Percentiles rank a stretch among this genome's conserved stretches.
Evolutionary conservation across 2,113 vertebrate species (phyloP).

Genomic region (Buteo buteo): DNA sequence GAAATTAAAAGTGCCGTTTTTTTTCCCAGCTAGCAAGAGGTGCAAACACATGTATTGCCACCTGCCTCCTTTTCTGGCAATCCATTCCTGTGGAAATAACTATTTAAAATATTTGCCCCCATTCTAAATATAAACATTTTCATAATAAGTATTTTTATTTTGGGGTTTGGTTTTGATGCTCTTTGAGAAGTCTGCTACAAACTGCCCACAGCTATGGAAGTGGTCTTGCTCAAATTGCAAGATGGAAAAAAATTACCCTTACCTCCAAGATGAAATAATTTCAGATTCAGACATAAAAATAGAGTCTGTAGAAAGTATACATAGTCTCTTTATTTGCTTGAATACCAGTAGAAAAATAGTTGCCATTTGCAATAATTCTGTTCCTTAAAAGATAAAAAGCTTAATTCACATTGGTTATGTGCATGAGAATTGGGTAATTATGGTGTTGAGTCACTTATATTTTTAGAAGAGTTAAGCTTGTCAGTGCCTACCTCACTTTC

Average conservation of each 20-base stretch:
- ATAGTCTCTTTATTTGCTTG: not conserved
- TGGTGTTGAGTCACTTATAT: not conserved
- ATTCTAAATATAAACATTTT: not conserved
- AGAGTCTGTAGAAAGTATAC: not conserved
- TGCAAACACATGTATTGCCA: not conserved
- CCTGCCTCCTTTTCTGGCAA: not conserved
- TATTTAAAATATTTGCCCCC: not conserved
- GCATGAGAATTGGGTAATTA: not conserved
- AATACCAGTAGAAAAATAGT: not conserved
- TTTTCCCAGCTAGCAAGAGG: not conserved
- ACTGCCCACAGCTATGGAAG: not conserved
- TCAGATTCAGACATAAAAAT: not conserved
- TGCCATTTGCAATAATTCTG: not conserved
- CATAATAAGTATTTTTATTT: not conserved
- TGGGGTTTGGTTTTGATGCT: not conserved
- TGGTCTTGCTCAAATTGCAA: not conserved
- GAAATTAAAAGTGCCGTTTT: not conserved
- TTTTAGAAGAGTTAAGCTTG: not conserved
- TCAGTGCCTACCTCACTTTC: not conserved
- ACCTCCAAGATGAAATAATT: not conserved
- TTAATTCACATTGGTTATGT: not conserved
- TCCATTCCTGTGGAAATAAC: not conserved
- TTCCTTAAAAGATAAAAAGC: not conserved
- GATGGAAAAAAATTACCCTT: not conserved
- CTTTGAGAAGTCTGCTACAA: not conserved